Base-by-base conservation (phyloP, 1,140 invertebrate species). In the Nephila pilipes region DNA sequence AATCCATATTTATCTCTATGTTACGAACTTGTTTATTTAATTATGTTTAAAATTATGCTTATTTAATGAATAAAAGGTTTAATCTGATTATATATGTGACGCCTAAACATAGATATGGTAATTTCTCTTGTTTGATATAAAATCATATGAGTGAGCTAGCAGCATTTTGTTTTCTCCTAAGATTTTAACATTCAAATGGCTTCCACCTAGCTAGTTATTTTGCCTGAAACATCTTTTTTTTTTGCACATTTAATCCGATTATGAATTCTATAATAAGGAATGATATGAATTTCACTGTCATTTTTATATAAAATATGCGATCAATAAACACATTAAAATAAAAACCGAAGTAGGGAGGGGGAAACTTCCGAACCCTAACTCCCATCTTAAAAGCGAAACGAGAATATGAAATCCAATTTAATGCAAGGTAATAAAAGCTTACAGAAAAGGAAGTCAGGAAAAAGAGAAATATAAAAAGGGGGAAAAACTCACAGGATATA, bases 401-500 rank as follows among this genome's bases (percentile, higher is more conserved):
- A 75, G 32, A 75, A 75, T 75, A 75, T 75, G 29, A 75, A 90
- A 90, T 90, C 69, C 75, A 55, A 90, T 90, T 90, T 90, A 90
- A 90, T 80, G 75, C 69, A 57, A 80, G 55, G 88, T 80, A 80
- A 90, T 90, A 90, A 88, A 88, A 90, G 55, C 87, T 75, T 75
- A 75, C 65, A 29, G 29, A 29, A 75, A 65, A 75, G 12, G 29
- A 75, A 75, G 65, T 75, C 65, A 75, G 18, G 65, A 20, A 29
- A 75, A 29, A 36, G 25, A 46, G 57, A 60, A 36, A 80, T 57
- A 54, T 10, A 8, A 65, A 87, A 69, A 75, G 16, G 25, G 1
- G 14, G 38, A 60, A 57, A 22, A 38, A 14, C n/a, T 79, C 36
- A 55, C 22, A 25, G 69, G 29, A 89, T 79, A 57, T 32, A 89